phyloP scores from a whole-genome alignment of 2,888 invertebrate genomes.

The Esperia sulphurella region DNA sequence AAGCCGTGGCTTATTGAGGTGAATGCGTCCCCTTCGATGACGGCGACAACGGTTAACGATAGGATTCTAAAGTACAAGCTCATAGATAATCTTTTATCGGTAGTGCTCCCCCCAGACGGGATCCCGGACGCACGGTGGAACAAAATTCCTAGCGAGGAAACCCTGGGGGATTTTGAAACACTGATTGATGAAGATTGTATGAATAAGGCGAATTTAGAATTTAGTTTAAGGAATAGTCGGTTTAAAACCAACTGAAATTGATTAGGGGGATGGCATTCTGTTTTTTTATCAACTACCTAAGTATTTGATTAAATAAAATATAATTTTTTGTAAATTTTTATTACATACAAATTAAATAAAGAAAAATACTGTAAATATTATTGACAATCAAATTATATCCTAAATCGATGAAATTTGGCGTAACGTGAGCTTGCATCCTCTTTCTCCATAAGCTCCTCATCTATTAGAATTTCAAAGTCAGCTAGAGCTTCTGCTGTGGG shows the following conservation, averaged over 20 bases:
- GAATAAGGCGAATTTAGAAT: constrained; percentile 53
- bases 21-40: constrained; percentile 95
- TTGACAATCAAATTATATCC: constrained; percentile 14
- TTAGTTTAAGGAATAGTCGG: constrained; percentile 19
- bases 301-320: neutral
- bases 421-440: constrained; percentile 72
- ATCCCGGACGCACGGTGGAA: constrained; percentile 92
- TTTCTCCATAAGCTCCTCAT: constrained; percentile 88
- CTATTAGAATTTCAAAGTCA: constrained; percentile 91
- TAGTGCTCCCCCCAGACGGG: constrained; percentile 92
- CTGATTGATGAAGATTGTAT: constrained; percentile 85
- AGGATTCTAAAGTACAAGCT: constrained; percentile 95
- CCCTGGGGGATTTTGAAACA: constrained; percentile 83
- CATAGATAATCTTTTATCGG: constrained; percentile 93
- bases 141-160: constrained; percentile 85
- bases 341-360: constrained; percentile 1
- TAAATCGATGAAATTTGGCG: constrained; percentile 38
- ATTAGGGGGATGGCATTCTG: too few species aligned
- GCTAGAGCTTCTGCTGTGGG: constrained; percentile 86
- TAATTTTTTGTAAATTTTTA: neutral
- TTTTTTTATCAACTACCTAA: neutral
- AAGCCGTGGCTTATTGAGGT: constrained; percentile 97
- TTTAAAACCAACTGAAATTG: constrained; percentile 11
- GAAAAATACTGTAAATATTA: neutral
- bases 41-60: constrained; percentile 95